Conservation (phyloP, 2,888 invertebrate species). For the Gandaritis pyraliata region DNA sequence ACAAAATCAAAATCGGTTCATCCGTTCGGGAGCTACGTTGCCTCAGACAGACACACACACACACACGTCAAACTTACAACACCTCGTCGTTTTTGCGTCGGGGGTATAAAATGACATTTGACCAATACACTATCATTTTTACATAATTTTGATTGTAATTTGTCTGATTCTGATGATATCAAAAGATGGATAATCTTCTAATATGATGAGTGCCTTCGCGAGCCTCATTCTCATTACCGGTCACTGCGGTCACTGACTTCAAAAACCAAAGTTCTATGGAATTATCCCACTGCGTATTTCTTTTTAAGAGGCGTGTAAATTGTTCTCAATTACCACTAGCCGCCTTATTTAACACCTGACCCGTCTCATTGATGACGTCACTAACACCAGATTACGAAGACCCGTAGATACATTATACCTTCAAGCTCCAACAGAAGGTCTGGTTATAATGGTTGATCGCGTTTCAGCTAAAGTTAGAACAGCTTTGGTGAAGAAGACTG, state of each 20-base stretch:
- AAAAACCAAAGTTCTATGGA: conserved; percentile 11
- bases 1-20: no score
- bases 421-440: conserved; percentile 1
- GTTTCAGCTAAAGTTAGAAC: conserved; percentile 17
- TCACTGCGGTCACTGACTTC: conserved; percentile 18
- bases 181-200: no score
- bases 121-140: no score
- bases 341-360: conserved; percentile 54
- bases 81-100: no score
- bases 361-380: conserved; percentile 41
- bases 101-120: no score
- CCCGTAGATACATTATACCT: neutral
- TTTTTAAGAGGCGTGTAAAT: conserved; percentile 42
- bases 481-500: conserved; percentile 3
- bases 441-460: conserved; percentile 17
- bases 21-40: no score
- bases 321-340: conserved; percentile 49
- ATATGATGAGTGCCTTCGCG: no score
- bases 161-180: no score
- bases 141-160: no score
- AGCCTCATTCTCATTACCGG: neutral
- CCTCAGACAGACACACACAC: no score
- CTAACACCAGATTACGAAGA: conserved; percentile 23
- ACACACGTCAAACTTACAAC: no score
- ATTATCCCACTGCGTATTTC: conserved; percentile 9